Evolutionary conservation across 2,797 vertebrate species (phyloP).

Genomic region (Gambelia wislizenii): DNA sequence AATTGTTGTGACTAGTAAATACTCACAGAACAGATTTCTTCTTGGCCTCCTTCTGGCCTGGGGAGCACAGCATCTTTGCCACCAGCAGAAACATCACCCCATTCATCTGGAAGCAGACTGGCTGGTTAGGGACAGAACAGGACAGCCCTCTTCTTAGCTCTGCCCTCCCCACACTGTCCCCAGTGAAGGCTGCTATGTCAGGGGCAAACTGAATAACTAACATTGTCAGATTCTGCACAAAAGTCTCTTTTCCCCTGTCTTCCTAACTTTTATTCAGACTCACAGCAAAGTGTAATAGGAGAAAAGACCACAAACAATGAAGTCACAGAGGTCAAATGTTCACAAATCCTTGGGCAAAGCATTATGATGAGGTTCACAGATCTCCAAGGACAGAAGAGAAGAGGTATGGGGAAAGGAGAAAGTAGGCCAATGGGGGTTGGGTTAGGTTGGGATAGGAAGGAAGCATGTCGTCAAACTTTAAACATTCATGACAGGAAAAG

Average conservation of each 20-base stretch:
- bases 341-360: neutral
- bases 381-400: constrained; percentile 23
- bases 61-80: constrained; percentile 91
- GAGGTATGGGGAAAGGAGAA: constrained; percentile 1
- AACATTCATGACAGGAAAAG: neutral
- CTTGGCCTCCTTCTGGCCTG: constrained; percentile 95
- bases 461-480: constrained; percentile 48
- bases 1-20: constrained; percentile 43
- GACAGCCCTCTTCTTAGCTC: neutral
- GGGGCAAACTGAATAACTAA: neutral
- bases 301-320: neutral
- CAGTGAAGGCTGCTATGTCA: neutral
- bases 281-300: neutral
- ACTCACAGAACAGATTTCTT: constrained; percentile 96
- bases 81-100: constrained; percentile 94
- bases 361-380: neutral
- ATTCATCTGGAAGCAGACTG: constrained; percentile 86
- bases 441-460: neutral
- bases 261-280: neutral
- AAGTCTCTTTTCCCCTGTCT: neutral
- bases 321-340: neutral
- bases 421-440: neutral
- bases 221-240: neutral
- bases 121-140: constrained; percentile 44
- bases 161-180: neutral